Evolutionary conservation across 2,797 vertebrate species (phyloP).

Genomic region (Gobionotothen gibberifrons): DNA sequence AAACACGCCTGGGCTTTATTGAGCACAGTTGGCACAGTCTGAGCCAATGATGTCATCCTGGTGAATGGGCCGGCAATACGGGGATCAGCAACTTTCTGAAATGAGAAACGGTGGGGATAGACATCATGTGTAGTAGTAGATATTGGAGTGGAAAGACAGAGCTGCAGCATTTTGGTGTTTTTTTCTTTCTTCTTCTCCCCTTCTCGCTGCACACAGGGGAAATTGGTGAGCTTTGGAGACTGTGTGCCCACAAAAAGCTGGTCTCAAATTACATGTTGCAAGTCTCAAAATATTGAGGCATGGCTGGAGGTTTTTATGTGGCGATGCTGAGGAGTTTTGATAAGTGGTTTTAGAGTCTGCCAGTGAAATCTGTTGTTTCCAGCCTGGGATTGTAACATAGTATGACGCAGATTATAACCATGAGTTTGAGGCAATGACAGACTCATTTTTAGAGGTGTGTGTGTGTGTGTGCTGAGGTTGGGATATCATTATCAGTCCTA

Average conservation of each 20-base stretch:
- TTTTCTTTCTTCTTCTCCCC: conserved; percentile 7
- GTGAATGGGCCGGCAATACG: conserved; percentile 71
- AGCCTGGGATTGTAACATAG: conserved; percentile 51
- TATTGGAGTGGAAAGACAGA: conserved; percentile 54
- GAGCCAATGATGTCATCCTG: conserved; percentile 80
- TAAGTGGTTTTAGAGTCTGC: conserved; percentile 71
- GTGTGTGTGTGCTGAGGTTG: conserved; percentile 43
- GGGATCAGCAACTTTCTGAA: conserved; percentile 79
- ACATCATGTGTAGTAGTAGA: conserved; percentile 50
- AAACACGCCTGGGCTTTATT: conserved; percentile 77
- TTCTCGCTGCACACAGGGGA: conserved; percentile 20
- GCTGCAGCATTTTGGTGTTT: conserved; percentile 26
- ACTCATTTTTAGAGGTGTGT: conserved; percentile 48
- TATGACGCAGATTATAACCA: conserved; percentile 56
- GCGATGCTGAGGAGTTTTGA: conserved; percentile 68
- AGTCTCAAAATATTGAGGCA: conserved; percentile 74
- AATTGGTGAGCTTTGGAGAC: conserved; percentile 60
- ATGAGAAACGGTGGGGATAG: conserved; percentile 63
- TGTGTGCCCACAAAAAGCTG: conserved; percentile 59
- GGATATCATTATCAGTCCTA: conserved; percentile 65
- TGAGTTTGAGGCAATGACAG: conserved; percentile 41
- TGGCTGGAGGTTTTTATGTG: conserved; percentile 74
- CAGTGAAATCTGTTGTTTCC: conserved; percentile 70
- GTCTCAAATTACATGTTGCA: conserved; percentile 74
- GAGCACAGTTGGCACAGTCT: conserved; percentile 76